Evolutionary conservation across 2,888 invertebrate genomes (phyloP).

Genomic region (Tetheella fluctuosa): DNA sequence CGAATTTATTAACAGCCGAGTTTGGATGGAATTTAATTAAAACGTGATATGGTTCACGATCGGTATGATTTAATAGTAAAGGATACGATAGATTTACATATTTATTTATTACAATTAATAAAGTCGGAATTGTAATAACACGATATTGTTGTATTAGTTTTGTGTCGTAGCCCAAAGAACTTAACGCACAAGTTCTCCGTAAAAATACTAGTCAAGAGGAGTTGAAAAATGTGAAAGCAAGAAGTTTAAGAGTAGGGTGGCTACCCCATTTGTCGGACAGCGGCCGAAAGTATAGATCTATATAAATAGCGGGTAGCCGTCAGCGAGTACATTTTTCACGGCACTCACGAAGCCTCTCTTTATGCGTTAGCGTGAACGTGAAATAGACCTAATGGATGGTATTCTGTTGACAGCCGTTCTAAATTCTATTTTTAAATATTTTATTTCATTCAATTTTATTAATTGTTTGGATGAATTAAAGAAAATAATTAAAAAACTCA

Average conservation of each 20-base stretch:
- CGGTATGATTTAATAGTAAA: background rate
- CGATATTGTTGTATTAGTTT: too few species aligned
- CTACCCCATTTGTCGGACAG: constrained; percentile 32
- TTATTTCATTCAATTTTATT: too few species aligned
- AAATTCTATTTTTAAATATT: constrained; percentile 10
- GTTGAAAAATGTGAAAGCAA: constrained; percentile 4
- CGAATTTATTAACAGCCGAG: constrained; percentile 3
- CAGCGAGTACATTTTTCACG: constrained; percentile 37
- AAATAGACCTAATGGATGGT: constrained; percentile 36
- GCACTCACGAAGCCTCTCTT: constrained; percentile 19
- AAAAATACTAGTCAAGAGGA: background rate
- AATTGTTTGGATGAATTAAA: too few species aligned
- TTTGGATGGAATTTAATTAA: constrained; percentile 12
- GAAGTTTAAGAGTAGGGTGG: constrained; percentile 23
- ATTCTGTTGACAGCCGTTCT: constrained; percentile 32
- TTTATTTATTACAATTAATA: too few species aligned
- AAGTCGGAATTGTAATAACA: too few species aligned
- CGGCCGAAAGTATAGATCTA: constrained; percentile 25
- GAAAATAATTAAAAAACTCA: too few species aligned
- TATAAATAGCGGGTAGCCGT: constrained; percentile 30
- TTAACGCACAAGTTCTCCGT: too few species aligned
- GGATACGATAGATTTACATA: background rate
- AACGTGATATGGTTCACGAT: constrained; percentile 8
- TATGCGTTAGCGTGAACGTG: constrained; percentile 29
- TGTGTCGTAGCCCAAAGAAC: too few species aligned